Conservation (phyloP, 2,797 vertebrate species). For the Myioborus melanocephalus region DNA sequence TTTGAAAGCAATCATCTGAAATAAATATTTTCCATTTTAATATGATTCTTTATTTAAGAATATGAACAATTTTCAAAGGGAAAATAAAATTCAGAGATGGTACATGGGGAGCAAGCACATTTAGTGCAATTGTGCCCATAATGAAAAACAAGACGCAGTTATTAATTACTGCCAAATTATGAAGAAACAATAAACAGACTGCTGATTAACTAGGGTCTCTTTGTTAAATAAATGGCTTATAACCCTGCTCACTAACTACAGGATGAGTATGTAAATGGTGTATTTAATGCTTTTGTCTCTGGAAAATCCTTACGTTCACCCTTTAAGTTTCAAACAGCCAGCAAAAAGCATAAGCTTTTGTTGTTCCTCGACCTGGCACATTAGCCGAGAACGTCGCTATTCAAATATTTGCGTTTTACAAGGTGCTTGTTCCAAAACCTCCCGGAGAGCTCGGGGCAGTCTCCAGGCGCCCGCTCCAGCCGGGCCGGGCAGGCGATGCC, state of each 20-base stretch:
- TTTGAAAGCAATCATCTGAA: neutral
- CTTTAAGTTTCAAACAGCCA: neutral
- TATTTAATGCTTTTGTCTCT: neutral
- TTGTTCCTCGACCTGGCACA: neutral
- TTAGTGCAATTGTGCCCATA: neutral
- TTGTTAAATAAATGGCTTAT: neutral
- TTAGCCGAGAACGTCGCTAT: neutral
- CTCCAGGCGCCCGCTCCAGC: neutral
- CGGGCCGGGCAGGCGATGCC: neutral
- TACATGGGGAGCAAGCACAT: neutral
- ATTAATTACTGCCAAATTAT: neutral
- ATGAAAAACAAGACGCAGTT: neutral
- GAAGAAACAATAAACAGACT: constrained; percentile 17
- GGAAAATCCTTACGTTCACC: neutral
- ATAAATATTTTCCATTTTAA: constrained; percentile 5
- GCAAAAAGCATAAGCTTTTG: neutral
- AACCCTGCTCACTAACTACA: neutral
- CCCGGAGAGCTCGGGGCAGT: neutral
- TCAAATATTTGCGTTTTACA: constrained; percentile 33
- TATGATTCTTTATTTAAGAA: neutral
- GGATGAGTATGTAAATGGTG: neutral
- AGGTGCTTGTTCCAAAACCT: constrained; percentile 15
- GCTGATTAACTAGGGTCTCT: neutral
- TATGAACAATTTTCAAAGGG: neutral
- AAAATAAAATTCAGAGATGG: constrained; percentile 3